Evolutionary conservation across 2,888 invertebrate species (phyloP).

Genomic region (Lasioglossum leucozonium): DNA sequence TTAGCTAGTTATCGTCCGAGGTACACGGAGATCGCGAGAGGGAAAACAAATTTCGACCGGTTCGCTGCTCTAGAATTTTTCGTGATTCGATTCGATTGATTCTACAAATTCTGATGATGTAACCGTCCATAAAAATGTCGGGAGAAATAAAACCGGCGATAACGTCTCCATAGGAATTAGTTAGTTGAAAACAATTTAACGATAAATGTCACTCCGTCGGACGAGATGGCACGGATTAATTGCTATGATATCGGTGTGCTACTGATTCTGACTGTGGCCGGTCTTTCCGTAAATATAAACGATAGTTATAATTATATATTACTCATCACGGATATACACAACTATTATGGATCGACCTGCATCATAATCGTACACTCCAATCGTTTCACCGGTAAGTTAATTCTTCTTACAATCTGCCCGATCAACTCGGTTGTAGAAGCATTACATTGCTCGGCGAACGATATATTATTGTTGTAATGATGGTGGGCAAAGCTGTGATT

Average conservation of each 20-base stretch:
- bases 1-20: slow-evolving; percentile 24
- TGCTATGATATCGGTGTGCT: slow-evolving; percentile 11
- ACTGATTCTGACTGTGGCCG: slow-evolving; percentile 8
- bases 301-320: slow-evolving; percentile 50
- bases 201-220: not conserved
- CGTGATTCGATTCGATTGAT: not conserved
- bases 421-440: not conserved
- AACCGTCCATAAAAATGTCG: not conserved
- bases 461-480: not conserved
- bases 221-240: slow-evolving; percentile 31
- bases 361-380: slow-evolving; percentile 64
- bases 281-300: slow-evolving; percentile 4
- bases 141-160: not conserved
- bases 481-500: not conserved
- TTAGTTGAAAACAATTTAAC: not conserved
- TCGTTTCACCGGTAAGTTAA: slow-evolving; percentile 53
- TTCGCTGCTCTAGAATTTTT: not conserved
- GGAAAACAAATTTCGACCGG: not conserved
- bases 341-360: slow-evolving; percentile 67
- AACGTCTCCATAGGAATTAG: not conserved
- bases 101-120: not conserved
- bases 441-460: not conserved
- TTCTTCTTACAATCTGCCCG: not conserved
- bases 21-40: slow-evolving; percentile 5
- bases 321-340: slow-evolving; percentile 63